These are phyloP conservation scores for Heliconius aoede DNA, from an alignment of 2,888 invertebrate genomes.

Conservation along the genomic window DNA sequence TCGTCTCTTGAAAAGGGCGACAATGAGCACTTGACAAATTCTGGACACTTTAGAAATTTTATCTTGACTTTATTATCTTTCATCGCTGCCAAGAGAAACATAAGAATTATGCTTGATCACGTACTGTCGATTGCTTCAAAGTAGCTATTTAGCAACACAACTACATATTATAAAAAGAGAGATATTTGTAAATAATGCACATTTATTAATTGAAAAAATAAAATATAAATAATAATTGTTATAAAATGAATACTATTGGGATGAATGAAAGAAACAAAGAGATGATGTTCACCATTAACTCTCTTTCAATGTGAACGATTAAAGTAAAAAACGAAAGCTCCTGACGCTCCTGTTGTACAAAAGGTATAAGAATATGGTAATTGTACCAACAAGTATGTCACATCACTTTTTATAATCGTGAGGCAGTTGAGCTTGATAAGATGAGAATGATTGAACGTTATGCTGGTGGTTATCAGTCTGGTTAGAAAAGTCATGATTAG, in stretches of 20 bases:
- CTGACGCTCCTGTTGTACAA: not conserved
- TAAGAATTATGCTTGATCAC: constrained; percentile 57
- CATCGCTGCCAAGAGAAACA: constrained; percentile 42
- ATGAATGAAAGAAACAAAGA: no score
- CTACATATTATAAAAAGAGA: not conserved
- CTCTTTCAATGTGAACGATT: no score
- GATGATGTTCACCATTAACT: no score
- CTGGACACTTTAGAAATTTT: constrained; percentile 28
- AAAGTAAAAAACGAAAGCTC: not conserved
- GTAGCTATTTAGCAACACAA: constrained; percentile 40
- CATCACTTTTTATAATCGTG: not conserved
- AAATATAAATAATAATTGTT: not conserved
- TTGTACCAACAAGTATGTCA: not conserved
- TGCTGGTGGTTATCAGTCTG: not conserved
- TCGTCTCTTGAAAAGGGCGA: not conserved
- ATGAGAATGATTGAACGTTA: not conserved
- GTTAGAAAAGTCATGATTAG: not conserved
- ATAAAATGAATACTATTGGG: not conserved
- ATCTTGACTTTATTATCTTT: constrained; percentile 40
- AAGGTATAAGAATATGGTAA: not conserved
- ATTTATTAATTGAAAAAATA: not conserved
- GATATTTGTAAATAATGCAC: not conserved
- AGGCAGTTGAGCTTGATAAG: not conserved
- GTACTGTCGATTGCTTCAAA: constrained; percentile 49
- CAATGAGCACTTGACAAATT: constrained; percentile 25